A percentile compares a stretch with the other conserved stretches of the same genome.
Evolutionary conservation across 2,113 vertebrate genomes (phyloP).

Genomic region (Malurus melanocephalus): DNA sequence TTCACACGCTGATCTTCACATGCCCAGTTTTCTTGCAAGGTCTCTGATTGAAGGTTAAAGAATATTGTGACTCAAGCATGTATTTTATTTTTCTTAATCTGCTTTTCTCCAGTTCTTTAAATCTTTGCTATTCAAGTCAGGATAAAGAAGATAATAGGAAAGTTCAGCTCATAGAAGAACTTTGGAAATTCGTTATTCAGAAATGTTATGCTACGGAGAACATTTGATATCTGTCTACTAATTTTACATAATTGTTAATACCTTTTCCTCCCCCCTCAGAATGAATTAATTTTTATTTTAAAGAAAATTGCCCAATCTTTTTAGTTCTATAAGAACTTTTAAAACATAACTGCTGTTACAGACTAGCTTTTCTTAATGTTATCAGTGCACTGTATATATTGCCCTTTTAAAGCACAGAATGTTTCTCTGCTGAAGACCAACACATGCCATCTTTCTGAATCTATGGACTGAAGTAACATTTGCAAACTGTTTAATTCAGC

Average conservation of each 20-base stretch:
- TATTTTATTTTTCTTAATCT: conserved; percentile 46
- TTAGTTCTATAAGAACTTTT: not conserved
- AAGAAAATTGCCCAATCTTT: not conserved
- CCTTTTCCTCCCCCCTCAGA: fast-evolving
- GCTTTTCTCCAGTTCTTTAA: conserved; percentile 15
- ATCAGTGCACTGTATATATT: not conserved
- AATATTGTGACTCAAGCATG: not conserved
- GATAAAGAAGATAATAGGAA: not conserved
- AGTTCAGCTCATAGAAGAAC: not conserved
- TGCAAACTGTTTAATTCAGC: not conserved
- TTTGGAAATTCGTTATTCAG: not conserved
- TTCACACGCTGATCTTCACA: conserved; percentile 43
- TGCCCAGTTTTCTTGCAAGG: not conserved
- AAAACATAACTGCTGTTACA: not conserved
- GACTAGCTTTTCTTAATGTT: not conserved
- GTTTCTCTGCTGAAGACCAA: not conserved
- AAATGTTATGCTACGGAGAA: not conserved
- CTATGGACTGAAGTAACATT: not conserved
- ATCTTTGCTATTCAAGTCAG: conserved; percentile 1
- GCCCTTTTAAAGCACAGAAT: not conserved
- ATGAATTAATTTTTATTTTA: not conserved
- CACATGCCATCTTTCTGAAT: not conserved
- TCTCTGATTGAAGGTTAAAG: conserved; percentile 31
- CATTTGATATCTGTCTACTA: not conserved
- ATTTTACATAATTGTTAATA: not conserved